phyloP scores from a whole-genome alignment of 1,140 invertebrate genomes.

The Drosophila dunni region DNA sequence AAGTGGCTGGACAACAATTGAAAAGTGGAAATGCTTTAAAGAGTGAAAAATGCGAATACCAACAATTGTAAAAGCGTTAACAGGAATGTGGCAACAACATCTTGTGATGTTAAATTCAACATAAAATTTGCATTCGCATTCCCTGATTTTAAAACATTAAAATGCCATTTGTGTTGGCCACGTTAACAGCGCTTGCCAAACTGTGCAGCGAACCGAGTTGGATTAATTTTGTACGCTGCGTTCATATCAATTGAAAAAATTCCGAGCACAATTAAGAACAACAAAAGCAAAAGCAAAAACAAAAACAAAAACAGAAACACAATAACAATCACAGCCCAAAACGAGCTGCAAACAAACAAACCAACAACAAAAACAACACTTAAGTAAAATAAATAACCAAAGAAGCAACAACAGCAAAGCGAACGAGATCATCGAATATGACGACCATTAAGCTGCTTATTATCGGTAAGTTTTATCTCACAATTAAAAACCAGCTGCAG shows the following conservation, averaged over 20 bases:
- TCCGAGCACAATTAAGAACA: slow-evolving; percentile 24
- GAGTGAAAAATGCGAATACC: slow-evolving; percentile 12
- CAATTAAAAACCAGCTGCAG: slow-evolving; percentile 73
- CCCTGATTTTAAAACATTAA: slow-evolving; percentile 54
- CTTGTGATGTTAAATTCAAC: slow-evolving; percentile 17
- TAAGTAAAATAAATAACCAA: slow-evolving; percentile 23
- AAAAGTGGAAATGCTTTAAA: not conserved
- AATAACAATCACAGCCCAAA: slow-evolving; percentile 13
- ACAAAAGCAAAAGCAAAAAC: slow-evolving; percentile 7
- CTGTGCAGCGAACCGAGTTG: slow-evolving; percentile 39
- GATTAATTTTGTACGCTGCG: slow-evolving; percentile 50
- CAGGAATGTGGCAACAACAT: slow-evolving; percentile 24
- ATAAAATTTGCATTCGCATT: slow-evolving; percentile 49
- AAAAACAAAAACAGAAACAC: slow-evolving; percentile 1
- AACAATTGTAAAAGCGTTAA: slow-evolving; percentile 4
- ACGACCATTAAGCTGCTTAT: slow-evolving; percentile 82
- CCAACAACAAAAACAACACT: slow-evolving; percentile 16
- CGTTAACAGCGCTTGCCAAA: slow-evolving; percentile 53
- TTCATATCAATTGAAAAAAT: slow-evolving; percentile 56
- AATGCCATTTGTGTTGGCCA: slow-evolving; percentile 67
- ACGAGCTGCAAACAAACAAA: slow-evolving; percentile 35
- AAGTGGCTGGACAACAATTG: slow-evolving; percentile 14
- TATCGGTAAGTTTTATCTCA: slow-evolving; percentile 84
- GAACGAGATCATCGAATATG: slow-evolving; percentile 54
- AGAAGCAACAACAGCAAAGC: slow-evolving; percentile 15